Evolutionary conservation across 2,113 vertebrate species (phyloP), one percentile per base, ranked within the genome.

Genomic region (Leptodactylus fuscus): DNA sequence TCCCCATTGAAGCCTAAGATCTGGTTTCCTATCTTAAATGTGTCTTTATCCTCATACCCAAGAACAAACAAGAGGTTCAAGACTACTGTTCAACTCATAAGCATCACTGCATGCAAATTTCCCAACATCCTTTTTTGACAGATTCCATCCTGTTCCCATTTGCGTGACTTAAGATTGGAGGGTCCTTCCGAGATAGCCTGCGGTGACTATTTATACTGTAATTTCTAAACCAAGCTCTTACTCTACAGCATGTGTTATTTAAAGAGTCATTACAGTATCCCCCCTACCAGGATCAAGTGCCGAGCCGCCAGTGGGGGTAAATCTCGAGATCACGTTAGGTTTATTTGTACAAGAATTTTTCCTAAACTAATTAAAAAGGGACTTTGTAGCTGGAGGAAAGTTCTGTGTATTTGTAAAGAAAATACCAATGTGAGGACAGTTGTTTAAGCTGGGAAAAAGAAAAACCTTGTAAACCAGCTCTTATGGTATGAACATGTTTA

Each of bases 311-410:
- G 62, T 46, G 32, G 34, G 77, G 76, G 46, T 18, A 58, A 15
- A 75, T 83, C 48, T 75, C 18, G 6, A n/a, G 16, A 41, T 83
- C 5, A 29, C 22, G 1, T 65, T 20, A 36, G 58, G 75, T 81
- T 86, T 81, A 81, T 80, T 86, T 86, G 49, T 34, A 80, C 51
- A 80, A 81, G 65, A 29, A 20, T 44, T 55, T 51, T 79, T 65
- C 53, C n/a, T 41, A 44, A 80, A 32, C 62, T 80, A 85, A 85
- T 70, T 85, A 85, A 78, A 85, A 49, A 34, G 49, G 48, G 51
- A 58, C 29, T 78, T 60, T 79, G 51, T 79, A 79, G 76, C 76
- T n/a, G 51, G 18, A 58, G 53, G 51, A 60, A 41, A 9, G 77
- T 80, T 58, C 20, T 20, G 38, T 60, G 22, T 55, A 36, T 80